Percentiles rank a stretch among this genome's conserved stretches.
Conservation (phyloP, 2,113 vertebrate species). For the Columbina picui region DNA sequence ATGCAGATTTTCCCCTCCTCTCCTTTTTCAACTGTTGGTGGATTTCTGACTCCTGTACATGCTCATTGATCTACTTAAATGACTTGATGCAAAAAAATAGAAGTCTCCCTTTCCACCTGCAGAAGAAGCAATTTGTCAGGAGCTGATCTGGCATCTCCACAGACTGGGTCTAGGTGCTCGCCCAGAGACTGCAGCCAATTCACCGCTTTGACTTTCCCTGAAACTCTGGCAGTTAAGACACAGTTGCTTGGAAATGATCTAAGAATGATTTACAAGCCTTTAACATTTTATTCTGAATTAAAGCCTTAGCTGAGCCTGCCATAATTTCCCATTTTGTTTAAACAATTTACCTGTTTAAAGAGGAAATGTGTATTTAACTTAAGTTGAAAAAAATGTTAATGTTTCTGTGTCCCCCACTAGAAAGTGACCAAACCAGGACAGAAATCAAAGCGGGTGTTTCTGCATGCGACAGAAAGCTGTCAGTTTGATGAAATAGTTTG, state of each 20-base stretch:
- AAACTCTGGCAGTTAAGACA: background rate
- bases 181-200: background rate
- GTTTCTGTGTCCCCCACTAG: background rate
- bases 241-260: background rate
- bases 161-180: background rate
- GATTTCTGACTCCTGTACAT: background rate
- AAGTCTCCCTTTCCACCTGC: background rate
- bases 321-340: background rate
- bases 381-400: background rate
- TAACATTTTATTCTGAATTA: background rate
- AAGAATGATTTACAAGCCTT: background rate
- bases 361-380: background rate
- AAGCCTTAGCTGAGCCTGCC: background rate
- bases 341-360: background rate
- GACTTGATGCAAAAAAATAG: background rate
- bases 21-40: background rate
- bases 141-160: background rate
- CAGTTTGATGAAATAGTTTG: background rate
- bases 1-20: background rate
- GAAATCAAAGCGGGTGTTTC: background rate
- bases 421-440: background rate
- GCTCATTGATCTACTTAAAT: background rate
- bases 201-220: background rate
- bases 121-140: background rate
- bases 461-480: background rate